Base-by-base conservation (phyloP, 1,140 invertebrate species). In the Drosophila miranda region DNA sequence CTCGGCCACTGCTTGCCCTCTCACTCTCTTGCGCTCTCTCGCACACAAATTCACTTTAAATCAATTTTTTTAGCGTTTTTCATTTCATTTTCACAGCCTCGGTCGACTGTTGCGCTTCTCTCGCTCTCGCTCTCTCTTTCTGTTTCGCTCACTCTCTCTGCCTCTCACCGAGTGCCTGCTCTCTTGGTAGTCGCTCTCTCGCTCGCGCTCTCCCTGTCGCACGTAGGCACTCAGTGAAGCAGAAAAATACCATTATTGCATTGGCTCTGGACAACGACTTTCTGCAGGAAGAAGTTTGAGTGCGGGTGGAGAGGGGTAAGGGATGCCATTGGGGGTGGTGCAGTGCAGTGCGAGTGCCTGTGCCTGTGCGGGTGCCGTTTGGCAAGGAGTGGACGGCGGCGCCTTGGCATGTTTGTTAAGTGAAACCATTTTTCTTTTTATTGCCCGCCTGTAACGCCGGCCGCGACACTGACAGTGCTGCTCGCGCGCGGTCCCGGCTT, bases 391-490 rank as follows among this genome's bases (percentile, higher is more conserved):
- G 34, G 34, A 38, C 34, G 67, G 58, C 68, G 75, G 78, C 76
- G 80, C 78, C 81, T 84, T 86, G 68, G 77, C 64, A 88, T 82
- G 72, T 75, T 71, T 72, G 81, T 87, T 89, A 89, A 89, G 87
- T 89, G 81, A 89, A 89, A 89, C 86, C 81, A 89, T 89, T 87
- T 89, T 86, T 89, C 68, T 78, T 88, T 87, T 83, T 78, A 75
- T 87, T 88, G 77, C 62, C 53, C 59, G 45, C 52, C 58, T 46
- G 53, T 61, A 41, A 41, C 59, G 48, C 26, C 43, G 46, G 49
- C 66, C 52, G 26, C 21, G 52, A 34, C 64, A 53, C 38, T 48
- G 67, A n/a, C 60, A 8, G 42, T 60, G 59, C 57, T 55, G 57
- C 45, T 38, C 58, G 8, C 34, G 28, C 26, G 34, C 30, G 49